Base-by-base conservation (phyloP, 2,797 vertebrate species). In the Thripadectes ignobilis region DNA sequence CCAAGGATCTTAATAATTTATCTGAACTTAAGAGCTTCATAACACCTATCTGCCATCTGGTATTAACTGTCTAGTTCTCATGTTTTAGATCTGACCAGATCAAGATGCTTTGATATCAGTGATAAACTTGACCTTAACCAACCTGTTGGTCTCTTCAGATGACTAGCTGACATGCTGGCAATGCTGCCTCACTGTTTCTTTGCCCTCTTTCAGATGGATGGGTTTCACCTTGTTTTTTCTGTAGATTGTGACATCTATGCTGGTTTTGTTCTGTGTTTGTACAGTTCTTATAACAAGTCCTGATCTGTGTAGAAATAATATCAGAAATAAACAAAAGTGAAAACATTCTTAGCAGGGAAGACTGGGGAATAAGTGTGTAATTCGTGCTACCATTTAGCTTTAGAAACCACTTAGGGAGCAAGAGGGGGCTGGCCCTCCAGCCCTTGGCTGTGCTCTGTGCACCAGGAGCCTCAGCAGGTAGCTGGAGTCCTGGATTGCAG, bases 111-210 rank as follows among this genome's bases (percentile, higher is more conserved):
- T 87, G n/a, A 9, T 22, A 18, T 61, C 27, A 20, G 8, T 11
- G 39, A 65, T 52, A 85, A 55, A 54, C 8, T 20, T 75, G 55
- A 36, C 43, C 18, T 51, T 46, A 66, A 24, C n/a, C 4, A 32
- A 32, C 39, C 30, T 66, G 39, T 62, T 79, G 30, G 17, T 55
- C 27, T 84, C 21, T 54, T 69, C 71, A 73, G 58, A 49, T 12
- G 23, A 12, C 16, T 12, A 72, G 21, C 24, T 81, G 74, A 16
- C 65, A 38, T 8, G 19, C 30, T 73, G 55, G 52, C 32, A 62
- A 23, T 0, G 0, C 52, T 57, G 46, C 68, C 38, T 67, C 3
- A 0, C 32, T 54, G 22, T 36, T 76, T 27, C 38, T 45, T 74
- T 88, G 48, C 16, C 23, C 22, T 66, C 4, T 38, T 72, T 45